Base-by-base conservation (phyloP, 2,888 invertebrate genomes). In the Chymomyza procnemis region DNA sequence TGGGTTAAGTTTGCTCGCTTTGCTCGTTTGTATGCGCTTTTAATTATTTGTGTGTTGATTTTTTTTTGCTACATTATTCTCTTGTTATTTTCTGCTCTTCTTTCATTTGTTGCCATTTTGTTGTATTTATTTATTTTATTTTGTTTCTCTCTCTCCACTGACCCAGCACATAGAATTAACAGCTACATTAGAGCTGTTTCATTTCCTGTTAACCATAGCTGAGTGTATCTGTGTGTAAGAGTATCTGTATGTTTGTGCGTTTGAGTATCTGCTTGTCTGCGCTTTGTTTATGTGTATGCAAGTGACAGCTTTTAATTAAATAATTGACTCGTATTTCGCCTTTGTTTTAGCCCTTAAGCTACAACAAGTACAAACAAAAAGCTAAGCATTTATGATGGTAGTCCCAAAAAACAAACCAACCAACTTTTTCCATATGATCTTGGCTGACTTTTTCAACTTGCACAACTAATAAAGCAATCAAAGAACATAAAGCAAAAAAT, bases 301-400 rank as follows among this genome's bases (percentile, higher is more conserved):
- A 75, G 71, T 80, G 83, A 83, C 81, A 81, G 80, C 70, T 71
- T 80, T 80, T 83, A 81, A 83, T 83, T 80, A 83, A 80, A 81
- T 83, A 85, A 83, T 79, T 83, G 79, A 79, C 83, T 83, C 69
- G 60, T 67, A 71, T 68, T 3, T 47, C 63, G 54, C 34, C 34
- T 34, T 61, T 30, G 47, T 26, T 46, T 57, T 47, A 21, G 57
- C 41, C 52, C 8, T n/a, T 19, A 50, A 50, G 1, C 18, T 16
- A 19, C 14, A n/a, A n/a, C 18, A 50, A 50, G 5, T 18, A 50
- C 50, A 34, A n/a, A 41, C 46, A 22, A 19, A 22, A 19, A 8
- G 9, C 34, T 5, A 1, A 41, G 12, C 12, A 41, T 41, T 41
- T 41, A 41, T 41, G 34, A 41, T 41, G 34, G 34, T 30, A 67